Evolutionary conservation across 2,888 invertebrate species (phyloP), one percentile per base, ranked within the genome.

Genomic region (Thereva nobilitata): DNA sequence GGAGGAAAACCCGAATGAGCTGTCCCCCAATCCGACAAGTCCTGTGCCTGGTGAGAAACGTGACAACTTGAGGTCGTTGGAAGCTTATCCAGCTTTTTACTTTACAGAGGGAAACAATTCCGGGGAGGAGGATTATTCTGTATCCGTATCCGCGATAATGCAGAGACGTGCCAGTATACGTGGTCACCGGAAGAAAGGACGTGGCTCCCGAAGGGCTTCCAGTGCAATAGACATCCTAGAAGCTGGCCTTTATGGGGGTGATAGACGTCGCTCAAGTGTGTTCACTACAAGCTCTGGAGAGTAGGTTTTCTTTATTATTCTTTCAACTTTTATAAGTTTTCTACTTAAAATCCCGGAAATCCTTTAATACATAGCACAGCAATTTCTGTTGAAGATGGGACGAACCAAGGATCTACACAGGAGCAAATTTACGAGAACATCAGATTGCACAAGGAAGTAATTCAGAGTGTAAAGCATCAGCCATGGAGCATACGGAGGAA

Each of bases 361-460:
- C 38, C 63, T 72, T 63, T 68, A 52, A 59, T 65, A 66, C 61
- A 73, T 64, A 91, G 91, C 71, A 91, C 90, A 10, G 90, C 89
- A 9, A 89, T 90, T 75, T 89, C 89, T 2, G 84, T 91, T 78
- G 93, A 92, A 69, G 93, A 92, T 70, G 84, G 86, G 72, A 78
- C 82, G 67, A 81, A 82, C 47, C 81, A 84, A 68, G 83, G 84
- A 73, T 88, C 89, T 72, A 88, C 89, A 0, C 91, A 94, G 76
- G 93, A 94, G 76, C 92, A 93, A 81, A 93, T 95, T 71, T 91
- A 91, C 76, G 94, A 94, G 79, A 95, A 93, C 75, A 89, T 96
- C 68, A 89, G 91, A 72, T 82, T 95, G 41, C 95, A 96, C 80
- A 95, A 95, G 78, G 95, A 96, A 80, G 93, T 96, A 0, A 83